Evolutionary conservation across 1,140 invertebrate genomes (phyloP).

Genomic region (Melanaphis sacchari): DNA sequence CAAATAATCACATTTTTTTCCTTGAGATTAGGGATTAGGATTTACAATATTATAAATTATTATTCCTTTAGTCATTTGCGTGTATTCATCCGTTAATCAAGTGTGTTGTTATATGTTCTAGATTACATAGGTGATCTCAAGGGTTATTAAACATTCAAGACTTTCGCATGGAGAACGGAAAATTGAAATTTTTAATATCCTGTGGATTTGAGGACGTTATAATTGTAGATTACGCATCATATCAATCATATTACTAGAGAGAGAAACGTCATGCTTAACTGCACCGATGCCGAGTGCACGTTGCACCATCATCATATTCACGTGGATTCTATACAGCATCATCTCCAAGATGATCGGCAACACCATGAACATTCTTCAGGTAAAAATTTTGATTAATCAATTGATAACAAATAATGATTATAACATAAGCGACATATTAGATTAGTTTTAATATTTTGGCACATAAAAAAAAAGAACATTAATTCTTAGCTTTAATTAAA

Average conservation of each 20-base stretch:
- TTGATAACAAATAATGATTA: background rate
- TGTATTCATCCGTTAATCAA: constrained; percentile 17
- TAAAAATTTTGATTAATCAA: background rate
- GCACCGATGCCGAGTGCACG: constrained; percentile 78
- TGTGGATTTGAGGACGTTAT: background rate
- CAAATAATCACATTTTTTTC: background rate
- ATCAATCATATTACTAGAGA: background rate
- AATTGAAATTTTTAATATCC: background rate
- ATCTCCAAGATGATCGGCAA: constrained; percentile 63
- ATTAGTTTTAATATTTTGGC: background rate
- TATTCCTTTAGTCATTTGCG: constrained; percentile 7
- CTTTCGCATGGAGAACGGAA: constrained; percentile 23
- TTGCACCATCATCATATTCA: constrained; percentile 75
- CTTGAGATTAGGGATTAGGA: constrained; percentile 21
- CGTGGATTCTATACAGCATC: constrained; percentile 66
- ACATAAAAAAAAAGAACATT: background rate
- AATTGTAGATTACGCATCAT: background rate
- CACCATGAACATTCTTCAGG: constrained; percentile 64
- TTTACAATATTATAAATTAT: constrained; percentile 13
- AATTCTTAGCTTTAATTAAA: background rate
- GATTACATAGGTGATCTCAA: constrained; percentile 15
- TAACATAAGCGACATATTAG: background rate
- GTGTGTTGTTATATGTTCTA: constrained; percentile 26
- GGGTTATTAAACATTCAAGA: background rate
- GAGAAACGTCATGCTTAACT: constrained; percentile 71